Base-by-base conservation (phyloP, 2,113 vertebrate genomes). In the Mesocricetus auratus region DNA sequence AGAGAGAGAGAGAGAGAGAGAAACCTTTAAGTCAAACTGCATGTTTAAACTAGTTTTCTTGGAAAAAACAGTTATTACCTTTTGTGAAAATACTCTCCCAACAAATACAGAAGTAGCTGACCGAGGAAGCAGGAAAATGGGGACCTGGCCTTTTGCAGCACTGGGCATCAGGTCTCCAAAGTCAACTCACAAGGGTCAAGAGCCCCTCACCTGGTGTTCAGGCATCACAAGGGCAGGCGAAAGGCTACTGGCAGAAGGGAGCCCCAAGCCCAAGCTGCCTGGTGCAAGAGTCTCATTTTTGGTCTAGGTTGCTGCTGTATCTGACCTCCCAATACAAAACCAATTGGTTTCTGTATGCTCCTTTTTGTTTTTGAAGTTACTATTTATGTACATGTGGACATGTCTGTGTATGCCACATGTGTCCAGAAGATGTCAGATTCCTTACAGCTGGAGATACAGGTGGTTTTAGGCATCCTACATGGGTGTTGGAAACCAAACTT, bases 221-320 rank as follows among this genome's bases (percentile, higher is more conserved):
- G 95, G 86, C 53, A 50, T 36, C 45, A 17, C 1, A 42, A 39
- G 10, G 33, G 21, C 2, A 33, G 26, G n/a, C 22, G 2, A 19
- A 83, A 12, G 64, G 91, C 56, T 36, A 12, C 4, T 1, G 29
- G 19, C 33, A n/a, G 31, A 47, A 50, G 77, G 39, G n/a, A 29
- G 5, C 10, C 17, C 39, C 24, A 16, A 45, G 24, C 6, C 16
- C 9, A 7, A 39, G 17, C 6, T 0, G 29, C 33, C 2, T 31
- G 50, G 45, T 73, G 26, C 75, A 45, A 77, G 39, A 29, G 68
- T 74, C 53, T 7, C 5, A 3, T 15, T 31, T 31, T 0, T 16
- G 31, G 3, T 22, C 77, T 33, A 17, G 50, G 17, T 31, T 69
- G 78, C 42, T 13, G 39, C 64, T 45, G 7, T 1, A 36, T 79